Evolutionary conservation across 1,140 invertebrate species (phyloP), one percentile per base, ranked within the genome.

Genomic region (Drosophila azteca): DNA sequence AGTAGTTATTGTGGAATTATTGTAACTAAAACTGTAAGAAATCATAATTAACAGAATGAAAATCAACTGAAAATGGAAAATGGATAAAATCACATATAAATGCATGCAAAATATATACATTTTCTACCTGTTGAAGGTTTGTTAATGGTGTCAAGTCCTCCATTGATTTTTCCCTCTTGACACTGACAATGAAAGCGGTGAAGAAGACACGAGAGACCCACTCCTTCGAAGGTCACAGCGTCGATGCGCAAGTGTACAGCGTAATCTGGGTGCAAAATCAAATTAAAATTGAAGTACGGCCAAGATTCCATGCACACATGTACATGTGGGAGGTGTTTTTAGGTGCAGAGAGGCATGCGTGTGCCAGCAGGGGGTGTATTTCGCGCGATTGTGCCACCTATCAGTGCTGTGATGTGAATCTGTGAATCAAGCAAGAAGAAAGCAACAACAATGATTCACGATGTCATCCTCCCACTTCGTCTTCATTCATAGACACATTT

Each of bases 101-200:
- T 41, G 50, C 66, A 39, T 31, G 50, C 66, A 50, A 43, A 15
- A 15, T 58, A 15, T 20, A 66, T 50, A n/a, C 24, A 43, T 20
- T 45, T 78, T 67, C 74, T 90, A 90, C 89, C 89, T 90, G 89
- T 90, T 90, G 88, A 83, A 89, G 85, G 57, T 85, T 78, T 11
- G 81, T 87, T 48, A 90, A 70, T 35, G 89, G 89, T 57, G 84
- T 90, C 51, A 90, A 61, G 77, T 90, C 89, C 68, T 90, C 89
- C 89, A 90, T 90, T 75, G 84, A 90, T 87, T 90, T 87, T 80
- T 81, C 49, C 48, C 65, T 53, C 50, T 50, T 44, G 78, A 52
- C 75, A 75, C 57, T 87, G 79, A 55, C 78, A 83, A 68, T 83
- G 79, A 82, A 79, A 65, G 22, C 49, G 44, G 29, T 26, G 35